phyloP scores from a whole-genome alignment of 1,140 invertebrate species.

The Dreissena polymorpha region DNA sequence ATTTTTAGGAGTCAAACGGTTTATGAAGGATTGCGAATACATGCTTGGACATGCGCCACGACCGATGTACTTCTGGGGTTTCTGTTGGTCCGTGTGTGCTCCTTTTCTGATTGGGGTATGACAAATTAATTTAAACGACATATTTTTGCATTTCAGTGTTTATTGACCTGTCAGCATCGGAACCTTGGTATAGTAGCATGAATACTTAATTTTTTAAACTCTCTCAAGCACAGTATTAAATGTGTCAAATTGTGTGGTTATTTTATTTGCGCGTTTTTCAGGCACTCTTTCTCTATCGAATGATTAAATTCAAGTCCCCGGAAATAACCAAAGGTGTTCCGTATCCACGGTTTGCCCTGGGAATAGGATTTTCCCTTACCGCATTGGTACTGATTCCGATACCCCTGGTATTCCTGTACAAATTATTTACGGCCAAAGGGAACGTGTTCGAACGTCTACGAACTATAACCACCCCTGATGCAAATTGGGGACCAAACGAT shows the following conservation, averaged over 20 bases:
- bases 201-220: not conserved
- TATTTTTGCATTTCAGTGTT: not conserved
- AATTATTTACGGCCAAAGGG: constrained; percentile 25
- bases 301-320: constrained; percentile 64
- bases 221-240: not conserved
- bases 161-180: not conserved
- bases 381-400: constrained; percentile 95
- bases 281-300: constrained; percentile 63
- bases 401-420: constrained; percentile 65
- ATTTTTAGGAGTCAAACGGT: not conserved
- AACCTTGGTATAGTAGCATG: not conserved
- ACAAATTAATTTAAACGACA: not conserved
- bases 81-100: constrained; percentile 11
- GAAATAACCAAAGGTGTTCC: constrained; percentile 45
- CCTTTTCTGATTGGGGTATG: constrained; percentile 19
- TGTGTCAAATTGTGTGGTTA: not conserved
- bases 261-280: constrained; percentile 40
- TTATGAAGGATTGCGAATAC: not conserved
- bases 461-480: constrained; percentile 45
- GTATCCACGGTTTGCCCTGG: constrained; percentile 88
- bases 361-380: constrained; percentile 93
- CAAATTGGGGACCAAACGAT: constrained; percentile 54
- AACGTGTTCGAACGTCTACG: constrained; percentile 19
- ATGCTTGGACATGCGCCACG: constrained; percentile 17
- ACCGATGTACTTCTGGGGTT: not conserved